phyloP scores from a whole-genome alignment of 2,113 vertebrate genomes.

The Colinus virginianus region DNA sequence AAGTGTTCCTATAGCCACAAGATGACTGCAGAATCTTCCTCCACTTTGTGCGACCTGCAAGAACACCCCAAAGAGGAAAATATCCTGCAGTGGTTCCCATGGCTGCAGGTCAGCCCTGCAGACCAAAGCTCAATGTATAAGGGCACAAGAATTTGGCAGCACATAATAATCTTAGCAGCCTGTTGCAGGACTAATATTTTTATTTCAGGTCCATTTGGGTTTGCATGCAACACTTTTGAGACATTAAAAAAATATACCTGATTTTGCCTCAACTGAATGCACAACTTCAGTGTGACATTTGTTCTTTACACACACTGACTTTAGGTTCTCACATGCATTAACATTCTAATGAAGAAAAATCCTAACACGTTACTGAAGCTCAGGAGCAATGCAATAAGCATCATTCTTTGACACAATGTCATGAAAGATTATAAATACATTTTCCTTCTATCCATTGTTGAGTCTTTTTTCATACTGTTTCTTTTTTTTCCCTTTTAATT shows the following conservation, averaged over 20 bases:
- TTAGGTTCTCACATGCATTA: not conserved
- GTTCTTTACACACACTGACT: not conserved
- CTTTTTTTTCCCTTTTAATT: not conserved
- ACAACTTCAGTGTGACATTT: not conserved
- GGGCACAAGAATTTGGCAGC: not conserved
- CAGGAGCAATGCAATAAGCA: not conserved
- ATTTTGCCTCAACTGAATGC: not conserved
- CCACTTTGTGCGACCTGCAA: not conserved
- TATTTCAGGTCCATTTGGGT: not conserved
- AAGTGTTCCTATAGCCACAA: not conserved
- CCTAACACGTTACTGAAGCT: not conserved
- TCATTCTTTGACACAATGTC: not conserved
- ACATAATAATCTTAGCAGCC: not conserved
- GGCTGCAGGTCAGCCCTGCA: not conserved
- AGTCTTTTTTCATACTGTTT: not conserved
- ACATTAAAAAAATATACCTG: not conserved
- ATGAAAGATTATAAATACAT: not conserved
- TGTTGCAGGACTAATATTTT: not conserved
- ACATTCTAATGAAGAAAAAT: not conserved
- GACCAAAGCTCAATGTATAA: not conserved
- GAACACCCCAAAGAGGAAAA: not conserved
- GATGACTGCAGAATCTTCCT: not conserved
- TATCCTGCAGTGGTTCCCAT: accelerated
- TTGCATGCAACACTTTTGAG: not conserved
- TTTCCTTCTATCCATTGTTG: not conserved